Base-by-base conservation (phyloP, 1,140 invertebrate species). In the Physella acuta region DNA sequence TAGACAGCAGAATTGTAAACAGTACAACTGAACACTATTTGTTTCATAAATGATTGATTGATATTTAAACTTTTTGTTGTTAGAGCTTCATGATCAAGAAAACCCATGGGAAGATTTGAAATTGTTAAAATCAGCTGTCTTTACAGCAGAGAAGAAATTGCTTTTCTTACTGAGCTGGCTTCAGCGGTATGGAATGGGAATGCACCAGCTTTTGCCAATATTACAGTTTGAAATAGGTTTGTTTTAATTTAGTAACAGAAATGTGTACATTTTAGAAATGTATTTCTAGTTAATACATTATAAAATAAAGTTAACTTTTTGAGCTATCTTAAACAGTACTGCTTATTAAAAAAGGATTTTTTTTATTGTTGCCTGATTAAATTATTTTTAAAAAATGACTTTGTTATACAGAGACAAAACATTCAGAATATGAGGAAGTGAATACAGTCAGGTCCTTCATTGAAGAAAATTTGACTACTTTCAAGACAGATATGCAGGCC, bases 201-300 rank as follows among this genome's bases (percentile, higher is more conserved):
- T 68, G 16, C 65, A 68, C 17, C 34, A 37, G 34, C 52, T 68
- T 30, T 2, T 58, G n/a, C 65, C 65, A n/a, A 3, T 58, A 20
- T 26, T 68, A 16, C 52, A 68, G 26, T 68, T 68, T 56, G 65
- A 68, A 44, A 68, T 68, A 36, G 65, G 65, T 68, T 31, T n/a
- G n/a, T n/a, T n/a, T n/a, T n/a, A n/a, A n/a, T n/a, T n/a, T n/a
- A n/a, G n/a, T n/a, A n/a, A n/a, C n/a, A n/a, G n/a, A n/a, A n/a
- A n/a, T n/a, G n/a, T n/a, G n/a, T n/a, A n/a, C n/a, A n/a, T n/a
- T n/a, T n/a, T n/a, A n/a, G n/a, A n/a, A n/a, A n/a, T n/a, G n/a
- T n/a, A n/a, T n/a, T n/a, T n/a, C 39, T 56, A 4, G 16, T 56
- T 56, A 28, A 11, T 56, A 3, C 20, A 2, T 52, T 4, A 58